These are phyloP conservation scores for Mesorhabditis belari DNA, from an alignment of 2,888 invertebrate genomes.

Conservation along the genomic window DNA sequence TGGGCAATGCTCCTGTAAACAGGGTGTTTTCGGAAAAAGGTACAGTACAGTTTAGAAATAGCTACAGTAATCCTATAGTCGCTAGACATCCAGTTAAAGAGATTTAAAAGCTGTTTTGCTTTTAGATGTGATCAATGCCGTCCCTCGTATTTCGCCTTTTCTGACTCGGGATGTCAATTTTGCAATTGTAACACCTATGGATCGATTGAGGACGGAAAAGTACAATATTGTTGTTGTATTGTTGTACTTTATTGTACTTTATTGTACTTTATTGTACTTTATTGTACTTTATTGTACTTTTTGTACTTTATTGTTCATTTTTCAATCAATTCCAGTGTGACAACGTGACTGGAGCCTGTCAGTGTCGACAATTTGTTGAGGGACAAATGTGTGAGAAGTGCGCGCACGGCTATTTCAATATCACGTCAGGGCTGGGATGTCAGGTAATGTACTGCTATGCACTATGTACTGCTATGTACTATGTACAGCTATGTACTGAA, in stretches of 20 bases:
- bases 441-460: too few species aligned
- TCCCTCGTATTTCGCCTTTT: conserved; percentile 52
- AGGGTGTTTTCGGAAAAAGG: conserved; percentile 54
- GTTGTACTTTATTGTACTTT: too few species aligned
- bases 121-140: conserved; percentile 53
- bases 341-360: conserved; percentile 54
- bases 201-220: conserved; percentile 39
- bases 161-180: conserved; percentile 49
- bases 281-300: too few species aligned
- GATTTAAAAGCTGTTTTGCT: too few species aligned
- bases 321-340: conserved; percentile 51
- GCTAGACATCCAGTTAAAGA: too few species aligned
- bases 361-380: conserved; percentile 54
- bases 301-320: too few species aligned
- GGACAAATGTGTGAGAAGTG: conserved; percentile 55
- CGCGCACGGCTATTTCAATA: conserved; percentile 53
- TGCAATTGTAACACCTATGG: conserved; percentile 51
- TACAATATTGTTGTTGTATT: too few species aligned
- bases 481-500: too few species aligned
- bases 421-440: conserved; percentile 52
- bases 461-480: too few species aligned
- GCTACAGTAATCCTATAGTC: too few species aligned
- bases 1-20: conserved; percentile 56
- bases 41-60: too few species aligned
- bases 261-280: too few species aligned